Evolutionary conservation across 2,113 vertebrate species (phyloP).

Genomic region (Elaphurus davidianus): DNA sequence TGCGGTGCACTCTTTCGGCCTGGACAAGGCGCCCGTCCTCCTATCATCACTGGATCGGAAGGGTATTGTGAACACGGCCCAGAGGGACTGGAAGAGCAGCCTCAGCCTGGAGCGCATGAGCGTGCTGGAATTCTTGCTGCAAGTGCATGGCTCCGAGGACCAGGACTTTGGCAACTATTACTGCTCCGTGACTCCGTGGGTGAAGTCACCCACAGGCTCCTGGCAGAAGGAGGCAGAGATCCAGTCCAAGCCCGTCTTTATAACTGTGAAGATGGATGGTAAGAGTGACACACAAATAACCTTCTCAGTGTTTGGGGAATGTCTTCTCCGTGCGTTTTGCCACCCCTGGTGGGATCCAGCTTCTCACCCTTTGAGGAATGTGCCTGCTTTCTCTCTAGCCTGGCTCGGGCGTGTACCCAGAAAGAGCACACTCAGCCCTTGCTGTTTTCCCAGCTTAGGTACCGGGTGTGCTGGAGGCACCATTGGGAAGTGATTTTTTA

Average conservation of each 20-base stretch:
- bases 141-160: conserved; percentile 88
- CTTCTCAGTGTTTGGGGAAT: neutral
- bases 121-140: conserved; percentile 84
- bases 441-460: neutral
- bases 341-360: neutral
- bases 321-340: neutral
- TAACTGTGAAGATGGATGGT: conserved; percentile 94
- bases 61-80: conserved; percentile 84
- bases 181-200: conserved; percentile 91
- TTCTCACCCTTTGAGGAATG: neutral
- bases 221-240: conserved; percentile 90
- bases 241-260: conserved; percentile 86
- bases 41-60: conserved; percentile 88
- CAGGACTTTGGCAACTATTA: conserved; percentile 92
- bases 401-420: neutral
- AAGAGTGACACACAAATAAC: conserved; percentile 45
- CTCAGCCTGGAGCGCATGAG: conserved; percentile 89
- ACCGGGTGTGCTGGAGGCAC: accelerated
- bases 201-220: conserved; percentile 82
- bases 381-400: neutral
- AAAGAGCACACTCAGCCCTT: neutral
- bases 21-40: conserved; percentile 74
- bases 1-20: conserved; percentile 82
- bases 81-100: conserved; percentile 89
- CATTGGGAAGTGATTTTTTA: neutral